Base-by-base conservation (phyloP, 2,113 vertebrate genomes). In the Lontra canadensis region DNA sequence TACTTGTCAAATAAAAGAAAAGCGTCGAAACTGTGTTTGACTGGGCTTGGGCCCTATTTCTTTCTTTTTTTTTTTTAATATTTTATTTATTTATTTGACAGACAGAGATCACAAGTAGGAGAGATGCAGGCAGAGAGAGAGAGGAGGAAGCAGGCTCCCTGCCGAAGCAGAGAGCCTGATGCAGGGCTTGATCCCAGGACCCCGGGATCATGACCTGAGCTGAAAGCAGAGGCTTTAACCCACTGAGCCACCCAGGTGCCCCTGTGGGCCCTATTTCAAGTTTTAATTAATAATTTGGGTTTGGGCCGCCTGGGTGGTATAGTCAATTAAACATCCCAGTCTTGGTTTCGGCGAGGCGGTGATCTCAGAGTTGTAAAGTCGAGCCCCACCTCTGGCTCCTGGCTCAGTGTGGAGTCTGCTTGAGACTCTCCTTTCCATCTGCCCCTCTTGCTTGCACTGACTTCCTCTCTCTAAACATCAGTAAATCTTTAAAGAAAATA, bases 261-360 rank as follows among this genome's bases (percentile, higher is more conserved):
- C 17, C n/a, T 34, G 13, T 65, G 65, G 47, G n/a, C 1, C 3
- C 18, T 29, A 2, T 71, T 90, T 91, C 21, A 85, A 57, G 39
- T 88, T 96, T 88, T 49, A 87, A 59, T 85, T 83, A 55, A 34
- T 71, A 78, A 93, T 61, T 95, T 81, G 31, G 15, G n/a, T 69
- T 69, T 69, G 67, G 67, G 34, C 17, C 1, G 18, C 67, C 18
- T 69, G 67, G 17, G 34, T 21, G 67, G 18, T 1, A 1, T 9
- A 69, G 34, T 69, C 1, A 1, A 1, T 36, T 36, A 9, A 69
- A 36, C 0, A 18, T 21, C 67, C n/a, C 67, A 36, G 34, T 69
- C 67, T 67, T 67, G 67, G 4, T 69, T 36, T n/a, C 0, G 8
- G 67, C 18, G 17, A 69, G 67, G 67, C 36, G 0, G 3, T 69